Evolutionary conservation across 2,888 invertebrate genomes (phyloP).

Genomic region (Xylota sylvarum): DNA sequence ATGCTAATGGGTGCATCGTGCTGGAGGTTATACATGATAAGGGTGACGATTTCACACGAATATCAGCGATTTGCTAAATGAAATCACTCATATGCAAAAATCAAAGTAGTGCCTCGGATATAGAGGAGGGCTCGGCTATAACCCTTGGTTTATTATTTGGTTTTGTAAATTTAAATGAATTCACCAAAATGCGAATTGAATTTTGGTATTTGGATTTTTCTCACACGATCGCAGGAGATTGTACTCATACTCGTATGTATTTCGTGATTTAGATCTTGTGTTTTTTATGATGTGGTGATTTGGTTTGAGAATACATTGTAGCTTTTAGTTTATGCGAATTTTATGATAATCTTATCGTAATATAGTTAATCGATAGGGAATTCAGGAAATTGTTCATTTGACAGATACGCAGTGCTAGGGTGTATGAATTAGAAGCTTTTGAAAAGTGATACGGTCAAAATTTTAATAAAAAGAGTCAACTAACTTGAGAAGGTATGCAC

Average conservation of each 20-base stretch:
- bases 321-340: conserved; percentile 35
- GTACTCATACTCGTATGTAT: not conserved
- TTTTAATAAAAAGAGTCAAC: no score
- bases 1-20: conserved; percentile 60
- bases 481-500: no score
- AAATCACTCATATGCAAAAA: conserved; percentile 64
- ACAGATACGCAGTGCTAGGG: not conserved
- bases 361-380: conserved; percentile 58
- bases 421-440: no score
- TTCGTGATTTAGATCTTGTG: not conserved
- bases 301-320: not conserved
- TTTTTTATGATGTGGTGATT: conserved; percentile 7
- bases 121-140: conserved; percentile 11
- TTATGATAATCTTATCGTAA: conserved; percentile 50
- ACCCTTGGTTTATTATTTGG: not conserved
- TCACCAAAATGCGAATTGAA: conserved; percentile 39
- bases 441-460: no score
- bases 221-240: conserved; percentile 24
- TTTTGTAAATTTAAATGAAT: conserved; percentile 48
- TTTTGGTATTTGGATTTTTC: conserved; percentile 29
- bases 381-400: conserved; percentile 5
- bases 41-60: conserved; percentile 74
- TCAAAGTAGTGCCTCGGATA: not conserved
- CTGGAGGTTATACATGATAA: conserved; percentile 5
- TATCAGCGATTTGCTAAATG: conserved; percentile 71